phyloP scores from a whole-genome alignment of 2,113 vertebrate species.

The Thryonomys swinderianus region DNA sequence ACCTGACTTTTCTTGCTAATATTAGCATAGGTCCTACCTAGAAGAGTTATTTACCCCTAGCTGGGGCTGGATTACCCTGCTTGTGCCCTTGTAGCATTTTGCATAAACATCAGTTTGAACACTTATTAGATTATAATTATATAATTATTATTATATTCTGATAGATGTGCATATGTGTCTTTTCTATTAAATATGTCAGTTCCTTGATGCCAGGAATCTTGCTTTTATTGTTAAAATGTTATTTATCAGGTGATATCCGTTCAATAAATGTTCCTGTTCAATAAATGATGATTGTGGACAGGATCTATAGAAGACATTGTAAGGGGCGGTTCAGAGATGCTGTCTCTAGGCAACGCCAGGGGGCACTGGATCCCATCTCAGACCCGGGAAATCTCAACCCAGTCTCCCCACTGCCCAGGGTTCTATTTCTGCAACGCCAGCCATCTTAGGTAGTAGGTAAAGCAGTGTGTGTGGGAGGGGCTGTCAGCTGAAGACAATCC shows the following conservation, averaged over 20 bases:
- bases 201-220: background rate
- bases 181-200: background rate
- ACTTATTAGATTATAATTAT: no score
- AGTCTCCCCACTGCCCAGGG: rapidly evolving
- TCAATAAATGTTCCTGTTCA: background rate
- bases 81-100: background rate
- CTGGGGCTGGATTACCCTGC: background rate
- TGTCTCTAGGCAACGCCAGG: background rate
- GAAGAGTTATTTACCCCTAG: background rate
- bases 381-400: no score
- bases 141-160: background rate
- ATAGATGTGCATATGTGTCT: background rate
- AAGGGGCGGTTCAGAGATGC: background rate
- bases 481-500: background rate
- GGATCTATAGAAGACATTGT: background rate
- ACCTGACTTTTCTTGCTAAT: background rate
- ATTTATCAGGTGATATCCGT: background rate
- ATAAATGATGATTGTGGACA: background rate
- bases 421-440: background rate
- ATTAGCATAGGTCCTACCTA: background rate
- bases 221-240: background rate
- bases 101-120: background rate
- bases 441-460: background rate
- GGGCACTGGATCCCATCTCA: rapidly evolving
- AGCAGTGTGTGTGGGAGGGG: background rate